Evolutionary conservation across 2,797 vertebrate species (phyloP).

Genomic region (Falco berigora): DNA sequence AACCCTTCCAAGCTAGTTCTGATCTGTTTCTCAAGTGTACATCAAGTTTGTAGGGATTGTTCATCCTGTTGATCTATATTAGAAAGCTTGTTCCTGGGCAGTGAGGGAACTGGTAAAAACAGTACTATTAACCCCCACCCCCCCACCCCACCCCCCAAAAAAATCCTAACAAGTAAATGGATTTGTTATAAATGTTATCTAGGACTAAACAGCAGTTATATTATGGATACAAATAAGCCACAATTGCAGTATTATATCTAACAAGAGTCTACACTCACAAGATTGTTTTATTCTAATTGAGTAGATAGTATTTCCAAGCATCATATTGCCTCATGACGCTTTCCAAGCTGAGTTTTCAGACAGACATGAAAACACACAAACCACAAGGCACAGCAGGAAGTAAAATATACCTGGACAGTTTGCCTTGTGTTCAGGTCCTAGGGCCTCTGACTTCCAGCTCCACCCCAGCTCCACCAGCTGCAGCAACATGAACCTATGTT

Average conservation of each 20-base stretch:
- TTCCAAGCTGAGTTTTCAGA: background rate
- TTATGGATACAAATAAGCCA: background rate
- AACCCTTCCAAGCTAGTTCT: background rate
- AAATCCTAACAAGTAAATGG: background rate
- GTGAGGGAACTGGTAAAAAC: background rate
- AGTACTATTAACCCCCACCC: background rate
- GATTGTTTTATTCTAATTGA: background rate
- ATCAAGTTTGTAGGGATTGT: background rate
- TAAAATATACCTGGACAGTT: background rate
- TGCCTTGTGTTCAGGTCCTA: background rate
- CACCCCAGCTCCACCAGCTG: no score
- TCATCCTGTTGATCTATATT: background rate
- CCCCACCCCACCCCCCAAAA: background rate
- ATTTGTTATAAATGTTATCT: background rate
- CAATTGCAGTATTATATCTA: background rate
- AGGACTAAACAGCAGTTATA: background rate
- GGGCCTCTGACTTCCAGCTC: background rate
- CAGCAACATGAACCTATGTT: background rate
- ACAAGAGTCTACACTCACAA: background rate
- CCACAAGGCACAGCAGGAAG: background rate
- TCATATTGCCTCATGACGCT: background rate
- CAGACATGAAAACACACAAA: background rate
- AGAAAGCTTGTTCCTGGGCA: background rate
- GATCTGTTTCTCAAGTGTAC: background rate
- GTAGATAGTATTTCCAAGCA: background rate